A percentile compares a stretch with the other conserved stretches of the same genome.
These are phyloP conservation scores for Heliconius himera DNA, from an alignment of 1,140 invertebrate genomes.

Conservation along the genomic window DNA sequence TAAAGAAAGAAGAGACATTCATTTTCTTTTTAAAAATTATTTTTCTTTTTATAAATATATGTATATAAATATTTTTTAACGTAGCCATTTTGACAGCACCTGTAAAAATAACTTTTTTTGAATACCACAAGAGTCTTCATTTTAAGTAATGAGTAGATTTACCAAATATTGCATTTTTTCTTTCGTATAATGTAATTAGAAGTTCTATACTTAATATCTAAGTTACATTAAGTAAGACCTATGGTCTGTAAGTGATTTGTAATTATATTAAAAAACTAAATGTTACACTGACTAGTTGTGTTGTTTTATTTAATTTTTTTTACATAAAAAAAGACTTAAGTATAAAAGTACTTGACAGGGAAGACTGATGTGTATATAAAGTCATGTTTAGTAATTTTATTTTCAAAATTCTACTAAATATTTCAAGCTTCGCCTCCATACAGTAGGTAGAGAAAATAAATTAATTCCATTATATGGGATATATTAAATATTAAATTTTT, in stretches of 20 bases:
- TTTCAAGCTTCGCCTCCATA: too few relatives aligned
- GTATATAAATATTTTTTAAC: background rate
- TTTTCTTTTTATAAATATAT: background rate
- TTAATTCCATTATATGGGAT: too few relatives aligned
- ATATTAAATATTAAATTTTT: too few relatives aligned
- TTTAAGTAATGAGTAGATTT: conserved; percentile 32
- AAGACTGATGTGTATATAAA: too few relatives aligned
- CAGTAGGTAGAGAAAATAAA: too few relatives aligned
- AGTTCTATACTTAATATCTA: conserved; percentile 29
- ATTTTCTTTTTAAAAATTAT: background rate
- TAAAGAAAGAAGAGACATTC: background rate
- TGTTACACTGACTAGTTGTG: conserved; percentile 30
- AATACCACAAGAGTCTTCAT: conserved; percentile 31
- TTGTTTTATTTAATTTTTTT: conserved; percentile 1
- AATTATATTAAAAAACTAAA: background rate
- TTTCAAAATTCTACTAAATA: too few relatives aligned
- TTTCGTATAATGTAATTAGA: conserved; percentile 6
- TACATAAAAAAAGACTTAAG: too few relatives aligned
- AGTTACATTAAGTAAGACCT: conserved; percentile 65
- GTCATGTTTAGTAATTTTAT: too few relatives aligned
- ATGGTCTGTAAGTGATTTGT: conserved; percentile 71
- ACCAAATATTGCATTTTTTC: conserved; percentile 43
- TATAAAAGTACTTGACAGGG: too few relatives aligned
- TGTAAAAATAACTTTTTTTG: background rate
- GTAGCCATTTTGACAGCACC: background rate